A percentile compares a stretch with the other conserved stretches of the same genome.
phyloP scores from a whole-genome alignment of 2,113 vertebrate genomes.

The Meleagris gallopavo region DNA sequence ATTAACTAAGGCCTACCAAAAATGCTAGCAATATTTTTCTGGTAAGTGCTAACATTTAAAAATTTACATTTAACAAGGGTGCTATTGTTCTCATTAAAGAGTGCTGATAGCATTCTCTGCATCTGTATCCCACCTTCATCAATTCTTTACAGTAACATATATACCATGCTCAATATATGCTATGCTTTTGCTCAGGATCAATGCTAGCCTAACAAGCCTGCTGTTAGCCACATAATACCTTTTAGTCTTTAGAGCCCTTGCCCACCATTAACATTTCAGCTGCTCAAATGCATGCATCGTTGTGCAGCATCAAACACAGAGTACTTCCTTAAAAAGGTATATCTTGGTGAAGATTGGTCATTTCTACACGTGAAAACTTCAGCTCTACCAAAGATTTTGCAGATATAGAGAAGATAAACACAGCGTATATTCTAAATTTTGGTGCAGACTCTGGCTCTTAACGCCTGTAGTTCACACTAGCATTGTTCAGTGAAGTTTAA shows the following conservation, averaged over 20 bases:
- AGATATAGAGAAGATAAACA: background rate
- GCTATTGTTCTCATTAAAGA: background rate
- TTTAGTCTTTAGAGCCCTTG: background rate
- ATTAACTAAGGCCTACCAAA: constrained; percentile 34
- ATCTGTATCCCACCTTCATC: background rate
- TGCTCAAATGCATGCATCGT: background rate
- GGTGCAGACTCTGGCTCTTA: background rate
- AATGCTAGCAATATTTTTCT: background rate
- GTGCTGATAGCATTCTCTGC: background rate
- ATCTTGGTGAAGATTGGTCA: background rate
- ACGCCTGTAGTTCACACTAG: background rate
- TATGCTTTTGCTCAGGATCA: background rate
- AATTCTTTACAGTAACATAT: background rate
- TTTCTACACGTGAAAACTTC: background rate
- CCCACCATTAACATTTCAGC: background rate
- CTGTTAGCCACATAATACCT: background rate
- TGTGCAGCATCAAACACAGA: background rate
- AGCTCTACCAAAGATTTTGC: background rate
- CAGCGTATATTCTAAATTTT: background rate
- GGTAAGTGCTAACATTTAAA: background rate
- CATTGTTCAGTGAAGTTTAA: background rate
- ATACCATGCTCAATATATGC: background rate
- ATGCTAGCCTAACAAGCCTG: background rate
- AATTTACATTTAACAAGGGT: background rate
- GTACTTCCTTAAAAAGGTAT: background rate